phyloP scores from a whole-genome alignment of 2,113 vertebrate genomes.

The Gnathonemus echidnorhynchus region DNA sequence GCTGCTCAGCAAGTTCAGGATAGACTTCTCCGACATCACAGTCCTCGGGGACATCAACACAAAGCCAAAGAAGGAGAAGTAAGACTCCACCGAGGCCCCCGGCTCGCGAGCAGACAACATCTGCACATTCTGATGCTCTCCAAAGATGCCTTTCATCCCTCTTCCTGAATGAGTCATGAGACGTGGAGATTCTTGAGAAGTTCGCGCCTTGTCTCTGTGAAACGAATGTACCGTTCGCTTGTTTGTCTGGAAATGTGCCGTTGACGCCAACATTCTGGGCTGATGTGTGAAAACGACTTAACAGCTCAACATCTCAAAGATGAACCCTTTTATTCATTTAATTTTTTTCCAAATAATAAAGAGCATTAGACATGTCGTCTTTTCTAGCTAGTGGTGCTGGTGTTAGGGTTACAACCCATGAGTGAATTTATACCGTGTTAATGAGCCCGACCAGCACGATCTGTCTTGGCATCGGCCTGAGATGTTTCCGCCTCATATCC shows the following conservation, averaged over 20 bases:
- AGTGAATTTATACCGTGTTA: neutral
- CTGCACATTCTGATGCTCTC: neutral
- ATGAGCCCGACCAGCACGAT: neutral
- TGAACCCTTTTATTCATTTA: neutral
- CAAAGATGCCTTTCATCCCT: neutral
- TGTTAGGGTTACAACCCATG: neutral
- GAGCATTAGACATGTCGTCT: neutral
- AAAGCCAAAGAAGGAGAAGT: constrained; percentile 96
- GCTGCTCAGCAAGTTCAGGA: constrained; percentile 95
- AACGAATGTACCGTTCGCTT: neutral
- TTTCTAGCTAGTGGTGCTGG: neutral
- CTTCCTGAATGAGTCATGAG: neutral
- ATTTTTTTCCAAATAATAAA: neutral
- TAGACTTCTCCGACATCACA: constrained; percentile 95
- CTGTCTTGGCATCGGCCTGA: neutral
- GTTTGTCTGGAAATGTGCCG: neutral
- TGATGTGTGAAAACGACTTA: neutral
- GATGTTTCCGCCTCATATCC: neutral
- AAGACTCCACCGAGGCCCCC: constrained; percentile 42
- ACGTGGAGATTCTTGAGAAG: neutral
- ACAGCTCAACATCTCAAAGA: neutral
- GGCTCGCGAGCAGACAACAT: neutral
- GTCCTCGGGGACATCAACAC: constrained; percentile 96
- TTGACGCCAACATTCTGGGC: neutral
- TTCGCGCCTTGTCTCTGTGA: neutral